Conservation (phyloP, 2,888 invertebrate species). For the Neelides folsomi region DNA sequence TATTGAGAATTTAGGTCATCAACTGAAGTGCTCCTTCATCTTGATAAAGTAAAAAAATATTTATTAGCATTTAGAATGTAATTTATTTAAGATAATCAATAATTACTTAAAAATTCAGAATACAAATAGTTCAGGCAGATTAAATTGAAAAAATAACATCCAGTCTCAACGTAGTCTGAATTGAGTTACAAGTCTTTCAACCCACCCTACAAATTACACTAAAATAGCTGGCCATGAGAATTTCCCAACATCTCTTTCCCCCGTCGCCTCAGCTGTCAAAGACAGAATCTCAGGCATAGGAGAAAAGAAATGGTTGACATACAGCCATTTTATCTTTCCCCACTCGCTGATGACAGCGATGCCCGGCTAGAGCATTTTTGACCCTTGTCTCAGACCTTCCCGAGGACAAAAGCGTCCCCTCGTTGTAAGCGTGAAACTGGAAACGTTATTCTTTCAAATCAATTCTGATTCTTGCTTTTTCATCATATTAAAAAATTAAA, state of each 20-base stretch:
- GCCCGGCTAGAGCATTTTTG: conserved; percentile 30
- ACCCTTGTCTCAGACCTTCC: conserved; percentile 34
- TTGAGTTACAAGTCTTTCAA: conserved; percentile 26
- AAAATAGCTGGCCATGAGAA: conserved; percentile 28
- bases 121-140: too few species aligned
- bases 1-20: too few species aligned
- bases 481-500: neutral
- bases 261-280: conserved; percentile 22
- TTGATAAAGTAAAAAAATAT: too few species aligned
- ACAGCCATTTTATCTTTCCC: conserved; percentile 30
- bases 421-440: conserved; percentile 32
- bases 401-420: conserved; percentile 30
- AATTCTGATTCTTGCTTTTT: neutral
- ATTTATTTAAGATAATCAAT: too few species aligned
- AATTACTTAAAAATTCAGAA: too few species aligned
- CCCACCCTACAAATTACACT: conserved; percentile 32
- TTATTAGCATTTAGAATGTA: too few species aligned
- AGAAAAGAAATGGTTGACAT: conserved; percentile 13
- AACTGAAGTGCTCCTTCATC: too few species aligned
- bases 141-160: conserved; percentile 7
- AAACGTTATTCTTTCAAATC: conserved; percentile 7
- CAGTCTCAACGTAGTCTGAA: conserved; percentile 34
- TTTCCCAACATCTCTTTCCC: conserved; percentile 25
- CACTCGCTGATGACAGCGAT: conserved; percentile 26
- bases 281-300: conserved; percentile 25